A percentile compares a stretch with the other conserved stretches of the same genome.
These are phyloP conservation scores for Trissolcus basalis DNA, from an alignment of 1,140 invertebrate species.

Conservation along the genomic window DNA sequence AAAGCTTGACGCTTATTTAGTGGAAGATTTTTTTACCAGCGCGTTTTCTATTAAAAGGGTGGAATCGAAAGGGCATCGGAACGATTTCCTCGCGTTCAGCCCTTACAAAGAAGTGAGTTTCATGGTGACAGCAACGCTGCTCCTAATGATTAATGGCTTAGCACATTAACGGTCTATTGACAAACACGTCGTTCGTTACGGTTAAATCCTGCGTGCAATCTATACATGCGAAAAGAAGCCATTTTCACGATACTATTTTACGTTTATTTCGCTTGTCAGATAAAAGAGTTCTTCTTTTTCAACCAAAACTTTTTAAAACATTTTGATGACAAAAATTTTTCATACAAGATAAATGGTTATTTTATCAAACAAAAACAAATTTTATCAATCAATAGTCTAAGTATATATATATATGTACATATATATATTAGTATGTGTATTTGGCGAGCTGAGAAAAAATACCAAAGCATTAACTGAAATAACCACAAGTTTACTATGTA, in stretches of 20 bases:
- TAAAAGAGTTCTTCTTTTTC: no score
- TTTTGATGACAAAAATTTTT: constrained; percentile 15
- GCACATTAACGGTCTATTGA: constrained; percentile 76
- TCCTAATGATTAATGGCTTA: constrained; percentile 76
- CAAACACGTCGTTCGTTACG: constrained; percentile 72
- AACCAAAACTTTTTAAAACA: constrained; percentile 22
- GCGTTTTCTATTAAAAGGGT: constrained; percentile 44
- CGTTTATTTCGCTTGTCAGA: constrained; percentile 51
- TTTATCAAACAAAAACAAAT: no score
- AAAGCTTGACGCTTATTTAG: constrained; percentile 33
- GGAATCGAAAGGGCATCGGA: constrained; percentile 50
- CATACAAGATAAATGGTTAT: constrained; percentile 1
- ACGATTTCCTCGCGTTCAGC: constrained; percentile 58
- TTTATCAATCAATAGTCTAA: constrained; percentile 32
- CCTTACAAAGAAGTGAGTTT: constrained; percentile 61
- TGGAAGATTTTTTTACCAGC: constrained; percentile 24
- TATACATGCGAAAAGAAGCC: constrained; percentile 54
- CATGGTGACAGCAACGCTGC: constrained; percentile 68
- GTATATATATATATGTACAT: constrained; percentile 46
- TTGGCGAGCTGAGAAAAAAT: constrained; percentile 32
- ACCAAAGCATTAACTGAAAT: constrained; percentile 55
- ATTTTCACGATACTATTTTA: constrained; percentile 53
- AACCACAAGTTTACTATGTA: constrained; percentile 46
- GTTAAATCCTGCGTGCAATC: constrained; percentile 54
- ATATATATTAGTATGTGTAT: no score